Evolutionary conservation across 2,113 vertebrate species (phyloP), one percentile per base, ranked within the genome.

Genomic region (Pachyramphus minor): DNA sequence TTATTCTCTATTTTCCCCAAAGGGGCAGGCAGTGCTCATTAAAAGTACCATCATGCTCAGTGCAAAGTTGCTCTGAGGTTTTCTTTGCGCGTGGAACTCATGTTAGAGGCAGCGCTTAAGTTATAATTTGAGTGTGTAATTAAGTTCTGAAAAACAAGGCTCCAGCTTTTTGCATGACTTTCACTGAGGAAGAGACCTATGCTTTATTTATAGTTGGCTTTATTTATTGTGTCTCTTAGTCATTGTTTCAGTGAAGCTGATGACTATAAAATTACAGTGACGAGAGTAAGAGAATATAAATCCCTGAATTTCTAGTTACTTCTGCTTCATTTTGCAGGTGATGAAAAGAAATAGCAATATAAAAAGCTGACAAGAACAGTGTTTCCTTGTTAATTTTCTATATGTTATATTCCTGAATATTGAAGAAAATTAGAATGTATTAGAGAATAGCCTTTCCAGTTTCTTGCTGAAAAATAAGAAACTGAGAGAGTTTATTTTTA

Each of bases 81-180:
- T 94, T 45, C 42, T 85, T 75, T 84, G 74, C 84, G 24, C 6
- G 6, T 79, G 69, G 78, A 72, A 45, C 85, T 89, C 16, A 1
- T 66, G 53, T 82, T 73, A 79, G 58, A 90, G 58, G 87, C 53
- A 78, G n/a, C 49, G 72, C 58, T 87, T 39, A 49, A 53, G 62
- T 82, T 95, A 41, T 84, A 87, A 84, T 84, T 92, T 87, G 69
- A 87, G 56, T 37, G 42, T 63, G 76, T 74, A 64, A 87, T 91
- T 84, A 87, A 91, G 82, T 91, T 73, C 66, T 94, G 93, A 80
- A 91, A 95, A 91, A 81, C 39, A 84, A 66, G 71, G 25, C 45
- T 89, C 11, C 33, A 62, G 64, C 25, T 81, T 90, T 80, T 76
- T 52, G 35, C 59, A 9, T 41, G 68, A 64, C n/a, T 84, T 89